Conservation (phyloP, 2,797 vertebrate species). For the Gallirallus australis region DNA sequence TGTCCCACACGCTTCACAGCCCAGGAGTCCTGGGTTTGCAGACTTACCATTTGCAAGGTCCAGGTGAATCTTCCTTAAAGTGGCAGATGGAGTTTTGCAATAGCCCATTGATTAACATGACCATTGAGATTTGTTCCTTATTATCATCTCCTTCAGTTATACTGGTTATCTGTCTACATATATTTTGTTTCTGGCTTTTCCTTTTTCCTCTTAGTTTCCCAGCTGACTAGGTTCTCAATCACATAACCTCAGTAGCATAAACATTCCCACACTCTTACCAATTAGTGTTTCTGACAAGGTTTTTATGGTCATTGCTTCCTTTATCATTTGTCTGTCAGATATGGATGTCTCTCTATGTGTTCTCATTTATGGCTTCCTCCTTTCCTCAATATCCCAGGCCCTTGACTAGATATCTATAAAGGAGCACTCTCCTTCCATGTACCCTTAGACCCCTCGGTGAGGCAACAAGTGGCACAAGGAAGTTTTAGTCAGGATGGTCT, state of each 20-base stretch:
- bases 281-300: neutral
- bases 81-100: neutral
- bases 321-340: neutral
- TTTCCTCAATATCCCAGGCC: neutral
- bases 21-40: neutral
- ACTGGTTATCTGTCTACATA: neutral
- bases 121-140: neutral
- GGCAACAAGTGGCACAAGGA: rapidly evolving
- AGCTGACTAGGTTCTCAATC: neutral
- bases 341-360: neutral
- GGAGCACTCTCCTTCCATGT: neutral
- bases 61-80: neutral
- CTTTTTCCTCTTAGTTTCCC: neutral
- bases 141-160: neutral
- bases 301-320: neutral
- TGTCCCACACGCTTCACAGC: neutral
- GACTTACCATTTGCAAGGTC: neutral
- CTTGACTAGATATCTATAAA: neutral
- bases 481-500: neutral
- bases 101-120: too few relatives aligned
- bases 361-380: neutral
- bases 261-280: neutral
- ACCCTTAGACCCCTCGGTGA: neutral
- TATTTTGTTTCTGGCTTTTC: neutral
- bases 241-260: neutral